Base-by-base conservation (phyloP, 2,113 vertebrate species). In the Lagenorhynchus albirostris region DNA sequence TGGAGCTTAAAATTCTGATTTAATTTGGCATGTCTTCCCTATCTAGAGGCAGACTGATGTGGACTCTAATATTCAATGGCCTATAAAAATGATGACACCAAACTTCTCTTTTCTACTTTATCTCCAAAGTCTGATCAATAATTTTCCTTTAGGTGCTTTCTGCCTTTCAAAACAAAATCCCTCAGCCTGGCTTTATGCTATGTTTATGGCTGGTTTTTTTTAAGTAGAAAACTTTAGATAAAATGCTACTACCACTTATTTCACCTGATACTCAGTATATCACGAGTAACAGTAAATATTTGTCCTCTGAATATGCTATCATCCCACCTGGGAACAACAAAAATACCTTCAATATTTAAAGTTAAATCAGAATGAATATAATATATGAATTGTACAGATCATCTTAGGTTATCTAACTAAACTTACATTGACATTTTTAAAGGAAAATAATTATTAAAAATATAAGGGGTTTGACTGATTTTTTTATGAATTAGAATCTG, bases 1-100 rank as follows among this genome's bases (percentile, higher is more conserved):
- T 91, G 81, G 58, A 87, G 55, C 47, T 92, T 85, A 82, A 94
- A 84, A 77, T 91, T 97, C 67, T 95, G 67, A 95, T 91, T 85
- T 95, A 93, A 97, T 93, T 85, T 93, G 20, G 8, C 21, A 1
- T 93, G 29, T 26, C 41, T 60, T 70, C 62, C 33, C 18, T 77
- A 29, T 65, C 70, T 71, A 50, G n/a, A 71, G 44, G 11, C 60
- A 77, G 65, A 94, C 25, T 88, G 26, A 91, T 63, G 25, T 82
- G 36, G 26, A 62, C 88, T 86, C 26, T 74, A 76, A 91, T 83
- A 71, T 36, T 71, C 85, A 84, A 2, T 77, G 71, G 36, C 41
- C 26, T 93, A 29, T 93, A 36, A 33, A 60, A 89, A 80, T 33
- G n/a, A 85, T 58, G 41, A 70, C 38, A 65, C 17, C 81, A 67